Evolutionary conservation across 2,113 vertebrate genomes (phyloP).

Genomic region (Hippoglossus stenolepis): DNA sequence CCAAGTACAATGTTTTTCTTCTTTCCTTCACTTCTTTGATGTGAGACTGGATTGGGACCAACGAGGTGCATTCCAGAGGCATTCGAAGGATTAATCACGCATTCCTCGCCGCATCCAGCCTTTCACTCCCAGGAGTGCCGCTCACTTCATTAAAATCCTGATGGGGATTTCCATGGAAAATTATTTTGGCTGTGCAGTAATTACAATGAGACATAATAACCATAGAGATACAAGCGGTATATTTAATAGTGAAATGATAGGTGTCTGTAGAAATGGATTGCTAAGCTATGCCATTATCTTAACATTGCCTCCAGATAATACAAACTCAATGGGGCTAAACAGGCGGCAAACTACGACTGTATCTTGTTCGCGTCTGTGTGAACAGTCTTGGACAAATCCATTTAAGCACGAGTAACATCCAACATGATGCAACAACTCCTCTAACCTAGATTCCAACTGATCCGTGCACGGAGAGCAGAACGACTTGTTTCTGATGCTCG

Average conservation of each 20-base stretch:
- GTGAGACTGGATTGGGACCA: constrained; percentile 60
- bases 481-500: neutral
- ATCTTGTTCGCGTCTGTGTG: neutral
- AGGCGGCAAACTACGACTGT: neutral
- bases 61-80: constrained; percentile 63
- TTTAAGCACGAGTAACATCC: constrained; percentile 13
- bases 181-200: constrained; percentile 63
- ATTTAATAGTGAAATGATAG: constrained; percentile 37
- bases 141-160: constrained; percentile 65
- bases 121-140: constrained; percentile 59
- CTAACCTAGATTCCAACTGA: constrained; percentile 20
- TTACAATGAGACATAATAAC: constrained; percentile 57
- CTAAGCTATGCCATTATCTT: constrained; percentile 17
- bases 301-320: neutral
- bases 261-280: constrained; percentile 22
- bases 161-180: constrained; percentile 54
- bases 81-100: constrained; percentile 67
- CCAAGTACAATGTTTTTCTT: constrained; percentile 24
- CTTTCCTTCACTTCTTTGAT: constrained; percentile 60
- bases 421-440: constrained; percentile 18
- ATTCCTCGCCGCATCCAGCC: constrained; percentile 56
- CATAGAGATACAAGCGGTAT: constrained; percentile 29
- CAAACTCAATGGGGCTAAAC: constrained; percentile 10
- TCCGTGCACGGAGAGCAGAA: neutral
- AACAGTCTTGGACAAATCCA: constrained; percentile 6